A percentile compares a stretch with the other conserved stretches of the same genome.
These are phyloP conservation scores for Samia ricini DNA, from an alignment of 1,140 invertebrate species.

Conservation along the genomic window DNA sequence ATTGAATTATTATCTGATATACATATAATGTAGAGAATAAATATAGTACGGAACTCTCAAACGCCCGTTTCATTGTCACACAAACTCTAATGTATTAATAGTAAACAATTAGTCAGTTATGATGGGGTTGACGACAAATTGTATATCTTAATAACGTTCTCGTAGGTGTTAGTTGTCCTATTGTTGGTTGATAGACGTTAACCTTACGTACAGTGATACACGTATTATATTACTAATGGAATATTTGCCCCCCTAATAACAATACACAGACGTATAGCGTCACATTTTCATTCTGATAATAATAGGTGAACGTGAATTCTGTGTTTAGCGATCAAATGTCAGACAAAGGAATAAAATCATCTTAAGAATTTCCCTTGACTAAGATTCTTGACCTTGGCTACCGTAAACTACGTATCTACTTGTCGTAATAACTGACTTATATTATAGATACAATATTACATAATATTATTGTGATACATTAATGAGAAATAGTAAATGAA, in stretches of 20 bases:
- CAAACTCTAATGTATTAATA: not conserved
- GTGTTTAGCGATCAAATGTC: not conserved
- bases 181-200: not conserved
- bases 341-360: no score
- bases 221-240: not conserved
- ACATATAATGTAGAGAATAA: no score
- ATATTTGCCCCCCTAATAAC: not conserved
- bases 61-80: not conserved
- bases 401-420: no score
- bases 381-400: no score
- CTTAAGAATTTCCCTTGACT: no score
- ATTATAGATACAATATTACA: no score
- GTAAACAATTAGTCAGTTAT: not conserved
- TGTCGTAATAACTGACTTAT: no score
- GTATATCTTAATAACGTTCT: not conserved
- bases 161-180: not conserved
- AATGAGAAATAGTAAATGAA: no score
- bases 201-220: not conserved
- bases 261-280: not conserved
- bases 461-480: no score
- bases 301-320: not conserved
- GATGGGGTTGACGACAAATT: not conserved
- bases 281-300: not conserved
- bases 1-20: no score
- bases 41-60: not conserved